Conservation (phyloP, 2,888 invertebrate genomes). For the Xestobium rufovillosum region DNA sequence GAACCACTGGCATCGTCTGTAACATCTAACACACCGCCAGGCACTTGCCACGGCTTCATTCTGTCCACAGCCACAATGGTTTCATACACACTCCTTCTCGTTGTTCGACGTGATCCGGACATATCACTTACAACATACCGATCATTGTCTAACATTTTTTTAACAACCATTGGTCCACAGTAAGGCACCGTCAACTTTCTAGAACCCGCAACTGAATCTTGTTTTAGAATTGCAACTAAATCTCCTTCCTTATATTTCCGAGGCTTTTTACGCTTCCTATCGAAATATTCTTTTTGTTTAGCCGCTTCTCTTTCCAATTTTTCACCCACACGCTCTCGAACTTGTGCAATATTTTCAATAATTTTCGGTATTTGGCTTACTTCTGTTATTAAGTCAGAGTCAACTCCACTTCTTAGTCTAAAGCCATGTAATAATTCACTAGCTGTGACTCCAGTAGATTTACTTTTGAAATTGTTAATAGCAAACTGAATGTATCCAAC, state of each 20-base stretch:
- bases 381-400: not conserved
- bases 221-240: conserved; percentile 1
- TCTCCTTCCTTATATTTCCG: not conserved
- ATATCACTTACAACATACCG: no score
- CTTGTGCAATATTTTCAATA: conserved; percentile 1
- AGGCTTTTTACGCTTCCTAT: not conserved
- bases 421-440: conserved; percentile 3
- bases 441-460: not conserved
- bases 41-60: no score
- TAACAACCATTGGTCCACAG: no score
- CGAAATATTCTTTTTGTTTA: conserved; percentile 3
- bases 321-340: not conserved
- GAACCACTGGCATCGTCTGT: no score
- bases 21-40: no score
- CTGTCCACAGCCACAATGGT: no score
- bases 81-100: no score
- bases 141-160: no score
- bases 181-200: no score
- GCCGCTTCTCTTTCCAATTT: not conserved
- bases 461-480: not conserved
- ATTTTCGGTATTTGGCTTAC: not conserved
- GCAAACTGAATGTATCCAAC: conserved; percentile 1
- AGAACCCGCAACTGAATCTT: no score
- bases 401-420: conserved; percentile 1
- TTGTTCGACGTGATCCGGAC: no score